phyloP scores from a whole-genome alignment of 2,797 vertebrate species.

The Microctenopoma stevenorrisi region DNA sequence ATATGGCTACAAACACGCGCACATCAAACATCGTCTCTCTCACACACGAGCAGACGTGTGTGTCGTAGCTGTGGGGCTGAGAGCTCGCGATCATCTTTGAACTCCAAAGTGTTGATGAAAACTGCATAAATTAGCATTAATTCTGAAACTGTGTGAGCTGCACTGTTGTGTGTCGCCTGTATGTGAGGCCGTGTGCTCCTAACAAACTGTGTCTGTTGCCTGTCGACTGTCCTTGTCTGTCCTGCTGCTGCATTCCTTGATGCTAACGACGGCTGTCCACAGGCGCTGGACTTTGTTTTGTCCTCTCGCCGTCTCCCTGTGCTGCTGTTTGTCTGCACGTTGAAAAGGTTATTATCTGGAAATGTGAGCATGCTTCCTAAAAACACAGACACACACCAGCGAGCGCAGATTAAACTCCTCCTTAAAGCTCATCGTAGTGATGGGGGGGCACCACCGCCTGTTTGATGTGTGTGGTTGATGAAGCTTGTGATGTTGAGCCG shows the following conservation, averaged over 20 bases:
- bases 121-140: conserved; percentile 39
- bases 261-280: conserved; percentile 47
- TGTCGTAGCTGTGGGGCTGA: conserved; percentile 20
- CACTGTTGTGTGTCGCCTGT: background rate
- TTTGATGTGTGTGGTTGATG: conserved; percentile 50
- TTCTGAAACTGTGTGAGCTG: background rate
- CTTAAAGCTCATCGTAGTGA: conserved; percentile 32
- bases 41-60: conserved; percentile 6
- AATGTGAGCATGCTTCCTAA: conserved; percentile 58
- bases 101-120: conserved; percentile 34
- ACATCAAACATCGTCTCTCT: conserved; percentile 7
- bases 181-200: conserved; percentile 1
- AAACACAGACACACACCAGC: conserved; percentile 31
- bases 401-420: conserved; percentile 50
- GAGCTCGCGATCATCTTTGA: conserved; percentile 28
- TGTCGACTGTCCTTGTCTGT: conserved; percentile 34
- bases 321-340: conserved; percentile 42
- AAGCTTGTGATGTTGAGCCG: conserved; percentile 25
- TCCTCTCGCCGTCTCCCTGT: background rate
- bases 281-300: conserved; percentile 6
- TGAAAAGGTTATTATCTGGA: conserved; percentile 68
- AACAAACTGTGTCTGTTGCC: conserved; percentile 20
- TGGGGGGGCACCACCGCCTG: conserved; percentile 12
- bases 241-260: conserved; percentile 51
- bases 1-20: background rate